Percentiles rank a stretch among this genome's conserved stretches.
Conservation (phyloP, 2,113 vertebrate genomes). For the Gnathonemus longibarbis region DNA sequence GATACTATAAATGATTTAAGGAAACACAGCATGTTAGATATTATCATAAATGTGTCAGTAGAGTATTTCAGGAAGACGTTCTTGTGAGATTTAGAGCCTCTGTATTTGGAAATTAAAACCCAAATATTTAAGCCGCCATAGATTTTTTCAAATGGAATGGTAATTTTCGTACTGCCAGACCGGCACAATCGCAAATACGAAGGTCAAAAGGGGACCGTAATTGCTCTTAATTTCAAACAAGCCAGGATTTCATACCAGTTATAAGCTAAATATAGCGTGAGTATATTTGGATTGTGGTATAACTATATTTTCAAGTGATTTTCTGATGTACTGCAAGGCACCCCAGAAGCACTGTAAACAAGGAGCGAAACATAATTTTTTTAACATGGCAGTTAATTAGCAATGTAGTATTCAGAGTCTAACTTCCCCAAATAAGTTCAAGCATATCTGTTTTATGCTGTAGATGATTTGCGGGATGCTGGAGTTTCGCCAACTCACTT, state of each 20-base stretch:
- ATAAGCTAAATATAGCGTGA: background rate
- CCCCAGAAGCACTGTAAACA: background rate
- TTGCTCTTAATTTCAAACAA: background rate
- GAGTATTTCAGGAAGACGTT: background rate
- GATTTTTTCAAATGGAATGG: background rate
- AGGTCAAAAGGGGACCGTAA: background rate
- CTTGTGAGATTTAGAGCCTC: background rate
- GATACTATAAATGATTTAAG: background rate
- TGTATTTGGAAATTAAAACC: background rate
- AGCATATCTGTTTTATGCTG: background rate
- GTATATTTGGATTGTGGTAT: background rate
- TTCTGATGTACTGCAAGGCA: background rate
- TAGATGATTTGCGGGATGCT: background rate
- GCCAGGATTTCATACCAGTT: background rate
- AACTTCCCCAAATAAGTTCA: constrained; percentile 7
- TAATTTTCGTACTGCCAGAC: background rate
- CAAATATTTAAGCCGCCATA: background rate
- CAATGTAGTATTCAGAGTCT: background rate
- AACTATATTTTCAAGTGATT: background rate
- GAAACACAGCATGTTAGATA: background rate
- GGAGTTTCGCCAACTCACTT: constrained; percentile 5
- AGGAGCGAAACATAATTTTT: background rate
- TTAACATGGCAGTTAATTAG: constrained; percentile 1
- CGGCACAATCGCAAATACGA: background rate
- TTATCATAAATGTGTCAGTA: background rate